Evolutionary conservation across 2,113 vertebrate genomes (phyloP).

Genomic region (Paramisgurnus dabryanus): DNA sequence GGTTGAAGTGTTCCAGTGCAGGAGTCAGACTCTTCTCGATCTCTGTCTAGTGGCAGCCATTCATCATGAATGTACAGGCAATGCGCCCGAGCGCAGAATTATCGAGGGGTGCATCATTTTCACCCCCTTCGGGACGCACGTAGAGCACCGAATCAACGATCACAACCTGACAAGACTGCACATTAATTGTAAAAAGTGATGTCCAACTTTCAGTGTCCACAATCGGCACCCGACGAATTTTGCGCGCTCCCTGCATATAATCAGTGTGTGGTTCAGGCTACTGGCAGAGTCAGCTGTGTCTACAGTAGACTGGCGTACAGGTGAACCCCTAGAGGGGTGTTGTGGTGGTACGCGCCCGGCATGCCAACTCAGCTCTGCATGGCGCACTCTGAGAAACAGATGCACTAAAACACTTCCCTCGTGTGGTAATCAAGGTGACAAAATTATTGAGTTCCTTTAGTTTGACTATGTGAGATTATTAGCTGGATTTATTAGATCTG

Average conservation of each 20-base stretch:
- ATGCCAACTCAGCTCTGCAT: constrained; percentile 67
- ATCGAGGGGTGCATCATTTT: constrained; percentile 63
- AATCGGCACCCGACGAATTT: too few species aligned
- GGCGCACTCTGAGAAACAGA: constrained; percentile 14
- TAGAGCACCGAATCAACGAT: constrained; percentile 74
- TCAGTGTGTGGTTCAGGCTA: constrained; percentile 20
- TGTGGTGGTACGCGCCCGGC: constrained; percentile 59
- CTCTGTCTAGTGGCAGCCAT: constrained; percentile 81
- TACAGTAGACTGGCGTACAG: constrained; percentile 65
- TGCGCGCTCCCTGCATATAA: constrained; percentile 35
- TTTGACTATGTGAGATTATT: too few species aligned
- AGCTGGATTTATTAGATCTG: background rate
- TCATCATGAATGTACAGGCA: constrained; percentile 80
- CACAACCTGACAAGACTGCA: constrained; percentile 11
- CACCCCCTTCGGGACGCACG: constrained; percentile 50
- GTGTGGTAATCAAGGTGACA: constrained; percentile 53
- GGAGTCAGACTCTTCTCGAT: constrained; percentile 55
- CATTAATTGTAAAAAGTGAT: background rate
- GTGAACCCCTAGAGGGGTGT: constrained; percentile 70
- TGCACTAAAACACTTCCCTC: constrained; percentile 22
- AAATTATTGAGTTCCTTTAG: background rate
- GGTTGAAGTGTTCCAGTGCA: constrained; percentile 60
- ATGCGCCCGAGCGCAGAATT: constrained; percentile 74
- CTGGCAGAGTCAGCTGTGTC: constrained; percentile 50
- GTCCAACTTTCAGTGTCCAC: background rate